Evolutionary conservation across 2,888 invertebrate species (phyloP).

Genomic region (Neoaliturus tenellus): DNA sequence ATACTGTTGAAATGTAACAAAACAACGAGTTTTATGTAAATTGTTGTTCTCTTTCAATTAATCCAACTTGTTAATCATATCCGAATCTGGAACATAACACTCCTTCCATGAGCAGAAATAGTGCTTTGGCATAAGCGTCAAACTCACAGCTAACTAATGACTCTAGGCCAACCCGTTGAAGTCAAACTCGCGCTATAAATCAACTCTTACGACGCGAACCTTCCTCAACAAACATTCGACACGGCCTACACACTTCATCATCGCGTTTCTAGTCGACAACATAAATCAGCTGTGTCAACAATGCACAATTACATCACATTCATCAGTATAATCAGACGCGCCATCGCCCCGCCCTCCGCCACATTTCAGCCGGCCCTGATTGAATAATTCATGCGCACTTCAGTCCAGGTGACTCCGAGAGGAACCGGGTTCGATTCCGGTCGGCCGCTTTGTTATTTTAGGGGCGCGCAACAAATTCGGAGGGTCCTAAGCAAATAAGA

Average conservation of each 20-base stretch:
- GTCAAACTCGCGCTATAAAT: background rate
- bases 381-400: slow-evolving; percentile 30
- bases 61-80: too few relatives aligned
- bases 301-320: slow-evolving; percentile 28
- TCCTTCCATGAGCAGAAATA: background rate
- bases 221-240: slow-evolving; percentile 2
- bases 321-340: slow-evolving; percentile 30
- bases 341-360: background rate
- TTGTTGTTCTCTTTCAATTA: too few relatives aligned
- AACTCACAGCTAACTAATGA: background rate
- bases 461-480: slow-evolving; percentile 56
- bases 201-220: slow-evolving; percentile 1
- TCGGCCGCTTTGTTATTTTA: slow-evolving; percentile 56
- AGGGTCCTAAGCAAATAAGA: slow-evolving; percentile 55
- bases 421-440: slow-evolving; percentile 25
- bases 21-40: too few relatives aligned
- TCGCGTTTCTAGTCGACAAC: background rate
- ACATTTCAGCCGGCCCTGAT: slow-evolving; percentile 18
- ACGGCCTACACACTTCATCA: slow-evolving; percentile 2
- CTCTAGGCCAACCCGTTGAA: background rate
- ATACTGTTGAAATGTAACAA: too few relatives aligned
- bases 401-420: slow-evolving; percentile 43
- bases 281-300: slow-evolving; percentile 17
- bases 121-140: background rate
- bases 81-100: too few relatives aligned